Base-by-base conservation (phyloP, 1,140 invertebrate species). In the Lucilia cuprina region DNA sequence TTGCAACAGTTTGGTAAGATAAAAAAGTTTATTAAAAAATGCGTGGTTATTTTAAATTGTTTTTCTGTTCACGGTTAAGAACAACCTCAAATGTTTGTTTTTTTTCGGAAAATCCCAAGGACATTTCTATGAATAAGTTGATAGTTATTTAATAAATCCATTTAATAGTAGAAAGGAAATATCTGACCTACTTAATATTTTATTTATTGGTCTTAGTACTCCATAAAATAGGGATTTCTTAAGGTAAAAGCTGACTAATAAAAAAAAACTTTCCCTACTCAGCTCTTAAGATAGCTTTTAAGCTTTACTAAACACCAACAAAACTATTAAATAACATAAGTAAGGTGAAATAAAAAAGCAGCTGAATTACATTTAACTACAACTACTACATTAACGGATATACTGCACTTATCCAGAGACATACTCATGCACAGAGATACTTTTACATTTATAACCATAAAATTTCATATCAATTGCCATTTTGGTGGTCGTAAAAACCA, bases 391-490 rank as follows among this genome's bases (percentile, higher is more conserved):
- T 70, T 21, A 70, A 70, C 19, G 17, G 7, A 70, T 65, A 65
- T 30, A 30, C 50, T 17, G 55, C 5, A 60, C 55, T n/a, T 35
- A 35, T 14, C 25, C n/a, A 47, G 13, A 19, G 7, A 47, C 35
- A 35, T 25, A 25, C 25, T 1, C 74, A 77, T 2, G 3, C 14
- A 47, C 13, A 30, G 25, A 30, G 25, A 30, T 30, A n/a, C 34
- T 17, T 10, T 41, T n/a, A 47, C 14, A 78, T 10, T n/a, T 14
- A 78, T 41, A n/a, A 17, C 34, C 75, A 80, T 80, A 80, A 80
- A 80, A 80, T 80, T 80, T 80, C 77, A 80, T 80, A 80, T 80
- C 77, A 80, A 49, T 80, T 80, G 77, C 77, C 77, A 80, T 80
- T 80, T 80, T 78, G 75, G 34, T 47, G 75, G 77, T 49, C 77